Evolutionary conservation across 2,888 invertebrate species (phyloP).

Genomic region (Siphlonurus alternatus): DNA sequence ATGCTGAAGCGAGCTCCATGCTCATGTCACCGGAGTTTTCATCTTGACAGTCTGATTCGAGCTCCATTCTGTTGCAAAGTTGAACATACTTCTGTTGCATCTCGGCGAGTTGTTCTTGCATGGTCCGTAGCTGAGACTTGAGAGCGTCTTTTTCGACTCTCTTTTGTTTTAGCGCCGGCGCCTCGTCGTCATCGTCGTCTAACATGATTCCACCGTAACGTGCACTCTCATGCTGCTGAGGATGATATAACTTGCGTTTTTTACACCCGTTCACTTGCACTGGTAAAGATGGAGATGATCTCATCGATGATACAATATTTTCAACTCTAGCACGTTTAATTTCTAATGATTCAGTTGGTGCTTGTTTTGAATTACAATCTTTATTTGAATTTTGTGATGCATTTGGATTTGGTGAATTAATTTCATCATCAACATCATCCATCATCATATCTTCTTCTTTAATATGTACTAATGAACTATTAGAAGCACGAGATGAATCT

Average conservation of each 20-base stretch:
- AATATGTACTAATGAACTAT: neutral
- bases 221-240: conserved; percentile 75
- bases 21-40: conserved; percentile 55
- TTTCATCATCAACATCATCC: neutral
- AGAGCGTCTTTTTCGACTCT: conserved; percentile 73
- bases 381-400: neutral
- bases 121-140: conserved; percentile 66
- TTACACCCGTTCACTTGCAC: conserved; percentile 77
- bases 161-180: conserved; percentile 64
- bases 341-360: conserved; percentile 28
- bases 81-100: conserved; percentile 86
- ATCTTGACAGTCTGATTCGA: conserved; percentile 42
- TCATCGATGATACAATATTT: conserved; percentile 88
- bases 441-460: neutral
- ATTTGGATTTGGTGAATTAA: neutral
- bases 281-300: conserved; percentile 54
- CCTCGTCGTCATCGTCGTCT: conserved; percentile 26
- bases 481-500: neutral
- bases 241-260: conserved; percentile 89
- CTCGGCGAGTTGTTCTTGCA: conserved; percentile 78
- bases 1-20: conserved; percentile 14
- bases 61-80: conserved; percentile 70
- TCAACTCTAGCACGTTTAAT: conserved; percentile 87
- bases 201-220: conserved; percentile 24
- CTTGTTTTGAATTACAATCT: neutral